Evolutionary conservation across 2,888 invertebrate genomes (phyloP), one percentile per base, ranked within the genome.

Genomic region (Adela reaumurella): DNA sequence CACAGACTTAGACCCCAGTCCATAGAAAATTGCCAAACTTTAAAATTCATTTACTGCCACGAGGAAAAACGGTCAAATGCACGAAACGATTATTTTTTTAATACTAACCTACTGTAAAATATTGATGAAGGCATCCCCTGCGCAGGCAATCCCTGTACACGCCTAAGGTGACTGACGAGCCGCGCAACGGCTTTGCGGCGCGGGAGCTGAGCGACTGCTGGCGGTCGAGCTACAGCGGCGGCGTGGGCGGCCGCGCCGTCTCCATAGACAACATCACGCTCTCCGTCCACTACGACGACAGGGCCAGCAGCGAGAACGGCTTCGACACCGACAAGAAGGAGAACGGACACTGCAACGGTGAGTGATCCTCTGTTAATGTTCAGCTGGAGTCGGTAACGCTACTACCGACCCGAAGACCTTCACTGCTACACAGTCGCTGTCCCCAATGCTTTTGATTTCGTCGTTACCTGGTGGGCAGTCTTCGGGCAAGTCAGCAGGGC

Each of bases 81-180:
- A n/a, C n/a, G n/a, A n/a, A n/a, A n/a, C n/a, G n/a, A n/a, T n/a
- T n/a, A n/a, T n/a, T n/a, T n/a, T n/a, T n/a, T n/a, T n/a, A n/a
- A n/a, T n/a, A n/a, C n/a, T n/a, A n/a, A n/a, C n/a, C n/a, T n/a
- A n/a, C n/a, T n/a, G n/a, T n/a, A n/a, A n/a, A n/a, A n/a, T n/a
- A n/a, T n/a, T n/a, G n/a, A n/a, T n/a, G n/a, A n/a, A n/a, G n/a
- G n/a, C n/a, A n/a, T n/a, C n/a, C 16, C 20, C 11, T 20, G 19
- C 20, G 19, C 70, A 85, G 88, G 64, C 81, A 85, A 61, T 83
- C 86, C 19, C 70, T 89, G 50, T 89, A 89, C 67, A 88, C 88
- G 11, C 88, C 89, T 1, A 85, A 85, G 67, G 82, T 86, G 19
- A 82, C 82, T 57, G 87, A 87, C 62, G 70, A 82, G 59, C 69